Evolutionary conservation across 1,140 invertebrate genomes (phyloP).

Genomic region (Drosophila gunungcola): DNA sequence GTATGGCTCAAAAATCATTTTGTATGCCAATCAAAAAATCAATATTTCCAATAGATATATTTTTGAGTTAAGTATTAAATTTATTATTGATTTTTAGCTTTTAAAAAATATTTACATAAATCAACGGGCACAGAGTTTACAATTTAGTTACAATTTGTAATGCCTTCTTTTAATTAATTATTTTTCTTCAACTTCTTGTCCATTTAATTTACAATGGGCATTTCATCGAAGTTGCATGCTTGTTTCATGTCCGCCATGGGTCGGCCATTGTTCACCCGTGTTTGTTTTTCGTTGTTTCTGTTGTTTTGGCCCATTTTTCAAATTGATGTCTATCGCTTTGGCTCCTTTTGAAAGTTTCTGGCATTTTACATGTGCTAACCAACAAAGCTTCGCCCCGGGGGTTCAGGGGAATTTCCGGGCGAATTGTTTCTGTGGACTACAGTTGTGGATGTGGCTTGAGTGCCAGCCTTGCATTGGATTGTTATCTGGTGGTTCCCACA

Average conservation of each 20-base stretch:
- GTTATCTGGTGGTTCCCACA: constrained; percentile 34
- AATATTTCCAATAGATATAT: too few relatives aligned
- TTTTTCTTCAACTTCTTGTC: too few relatives aligned
- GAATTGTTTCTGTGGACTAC: constrained; percentile 30
- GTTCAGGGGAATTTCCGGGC: constrained; percentile 1
- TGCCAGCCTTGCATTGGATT: constrained; percentile 35
- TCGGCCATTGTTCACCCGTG: constrained; percentile 31
- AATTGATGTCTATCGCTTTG: constrained; percentile 75
- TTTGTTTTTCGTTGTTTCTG: constrained; percentile 21
- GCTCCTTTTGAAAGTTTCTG: constrained; percentile 76
- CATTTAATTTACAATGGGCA: not conserved
- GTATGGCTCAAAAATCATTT: too few relatives aligned
- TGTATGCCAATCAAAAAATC: too few relatives aligned
- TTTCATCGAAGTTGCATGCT: constrained; percentile 1
- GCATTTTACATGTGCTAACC: constrained; percentile 79
- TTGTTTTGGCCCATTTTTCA: constrained; percentile 63
- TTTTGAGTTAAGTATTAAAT: too few relatives aligned
- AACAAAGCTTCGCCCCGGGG: constrained; percentile 37
- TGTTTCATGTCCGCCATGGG: constrained; percentile 9
- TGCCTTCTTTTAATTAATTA: too few relatives aligned
- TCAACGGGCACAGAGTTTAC: too few relatives aligned
- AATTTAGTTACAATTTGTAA: too few relatives aligned
- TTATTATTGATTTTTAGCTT: too few relatives aligned
- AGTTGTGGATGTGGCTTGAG: constrained; percentile 29
- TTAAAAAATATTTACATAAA: too few relatives aligned